phyloP scores from a whole-genome alignment of 2,113 vertebrate genomes.

The Cariama cristata region DNA sequence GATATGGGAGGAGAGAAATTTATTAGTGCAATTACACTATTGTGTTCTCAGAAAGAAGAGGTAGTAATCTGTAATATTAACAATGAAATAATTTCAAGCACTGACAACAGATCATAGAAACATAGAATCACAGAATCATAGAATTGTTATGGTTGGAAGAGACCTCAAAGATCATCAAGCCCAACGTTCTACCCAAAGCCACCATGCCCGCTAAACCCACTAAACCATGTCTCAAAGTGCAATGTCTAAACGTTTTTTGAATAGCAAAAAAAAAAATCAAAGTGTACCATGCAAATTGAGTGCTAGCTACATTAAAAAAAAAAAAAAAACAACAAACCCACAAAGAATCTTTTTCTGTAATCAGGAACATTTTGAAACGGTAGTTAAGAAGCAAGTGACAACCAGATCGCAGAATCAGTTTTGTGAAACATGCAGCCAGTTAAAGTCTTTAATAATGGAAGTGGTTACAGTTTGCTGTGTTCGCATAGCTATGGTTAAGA shows the following conservation, averaged over 20 bases:
- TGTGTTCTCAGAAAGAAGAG: not conserved
- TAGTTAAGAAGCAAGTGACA: not conserved
- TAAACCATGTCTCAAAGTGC: no score
- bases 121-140: no score
- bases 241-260: no score
- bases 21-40: not conserved
- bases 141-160: no score
- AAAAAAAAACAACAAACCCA: not conserved
- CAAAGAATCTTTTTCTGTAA: not conserved
- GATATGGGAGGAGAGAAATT: not conserved
- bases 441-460: not conserved
- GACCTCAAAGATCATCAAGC: no score
- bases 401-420: not conserved
- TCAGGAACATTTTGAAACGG: not conserved
- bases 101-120: not conserved
- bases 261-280: not conserved
- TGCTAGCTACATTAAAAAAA: not conserved
- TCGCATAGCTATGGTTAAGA: not conserved
- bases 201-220: no score
- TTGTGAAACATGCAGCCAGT: not conserved
- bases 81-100: not conserved
- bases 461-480: not conserved
- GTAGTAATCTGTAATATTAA: not conserved
- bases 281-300: not conserved
- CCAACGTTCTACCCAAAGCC: no score